Percentiles rank a stretch among this genome's conserved stretches.
phyloP scores from a whole-genome alignment of 2,797 vertebrate genomes.

The Halcyon chelicuti region DNA sequence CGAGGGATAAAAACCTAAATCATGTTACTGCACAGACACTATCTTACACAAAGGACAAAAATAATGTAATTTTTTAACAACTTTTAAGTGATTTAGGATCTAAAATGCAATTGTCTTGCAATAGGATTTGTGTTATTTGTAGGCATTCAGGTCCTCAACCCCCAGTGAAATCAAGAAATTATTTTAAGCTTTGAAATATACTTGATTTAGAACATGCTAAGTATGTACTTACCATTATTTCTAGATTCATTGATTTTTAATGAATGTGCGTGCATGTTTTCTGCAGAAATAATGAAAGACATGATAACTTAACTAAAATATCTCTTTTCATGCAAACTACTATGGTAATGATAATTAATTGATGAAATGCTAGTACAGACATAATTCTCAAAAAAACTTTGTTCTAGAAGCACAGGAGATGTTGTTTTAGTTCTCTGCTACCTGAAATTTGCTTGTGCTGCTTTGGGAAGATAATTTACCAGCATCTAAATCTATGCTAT shows the following conservation, averaged over 20 bases:
- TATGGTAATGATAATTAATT: background rate
- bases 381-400: constrained; percentile 35
- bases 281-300: constrained; percentile 29
- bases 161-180: background rate
- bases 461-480: background rate
- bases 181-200: background rate
- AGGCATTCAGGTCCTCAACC: background rate
- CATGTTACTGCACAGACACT: background rate
- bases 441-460: constrained; percentile 33
- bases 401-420: background rate
- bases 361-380: background rate
- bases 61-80: background rate
- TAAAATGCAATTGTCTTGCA: background rate
- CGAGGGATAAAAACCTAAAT: background rate
- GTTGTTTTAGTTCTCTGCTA: background rate
- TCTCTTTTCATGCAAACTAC: background rate
- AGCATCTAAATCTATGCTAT: background rate
- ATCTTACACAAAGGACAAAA: background rate
- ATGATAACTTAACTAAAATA: background rate
- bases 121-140: background rate
- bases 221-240: background rate
- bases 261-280: background rate
- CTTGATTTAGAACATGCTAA: background rate
- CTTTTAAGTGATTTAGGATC: background rate
- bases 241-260: constrained; percentile 13